A percentile compares a stretch with the other conserved stretches of the same genome.
phyloP scores from a whole-genome alignment of 2,113 vertebrate species.

The Copsychus sechellarum region DNA sequence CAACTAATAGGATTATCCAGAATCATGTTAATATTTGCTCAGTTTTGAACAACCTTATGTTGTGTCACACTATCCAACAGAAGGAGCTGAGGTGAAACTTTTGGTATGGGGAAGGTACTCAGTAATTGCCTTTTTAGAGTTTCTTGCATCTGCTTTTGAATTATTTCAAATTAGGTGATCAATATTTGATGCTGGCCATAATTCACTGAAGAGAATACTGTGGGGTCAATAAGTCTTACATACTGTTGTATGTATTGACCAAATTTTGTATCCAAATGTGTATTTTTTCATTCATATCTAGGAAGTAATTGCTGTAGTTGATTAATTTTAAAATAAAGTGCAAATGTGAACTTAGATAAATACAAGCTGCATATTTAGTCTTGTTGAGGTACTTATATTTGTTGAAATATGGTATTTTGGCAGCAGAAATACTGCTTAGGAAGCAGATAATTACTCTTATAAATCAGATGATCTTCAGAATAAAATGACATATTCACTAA shows the following conservation, averaged over 20 bases:
- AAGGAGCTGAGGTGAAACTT: neutral
- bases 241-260: neutral
- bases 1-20: neutral
- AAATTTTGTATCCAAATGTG: neutral
- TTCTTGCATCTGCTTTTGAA: neutral
- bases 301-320: neutral
- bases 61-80: neutral
- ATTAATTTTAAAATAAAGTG: neutral
- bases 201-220: neutral
- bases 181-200: neutral
- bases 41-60: neutral
- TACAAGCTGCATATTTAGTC: neutral
- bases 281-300: neutral
- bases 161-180: neutral
- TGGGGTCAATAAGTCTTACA: neutral
- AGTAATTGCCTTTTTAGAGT: neutral
- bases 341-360: neutral
- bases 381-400: neutral
- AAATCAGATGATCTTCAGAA: slow-evolving; percentile 1
- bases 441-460: neutral
- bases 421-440: neutral
- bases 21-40: neutral
- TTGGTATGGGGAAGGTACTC: neutral
- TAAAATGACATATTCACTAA: neutral
- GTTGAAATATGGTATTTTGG: neutral